Evolutionary conservation across 1,140 invertebrate genomes (phyloP), one percentile per base, ranked within the genome.

Genomic region (Pseudoatta argentina): DNA sequence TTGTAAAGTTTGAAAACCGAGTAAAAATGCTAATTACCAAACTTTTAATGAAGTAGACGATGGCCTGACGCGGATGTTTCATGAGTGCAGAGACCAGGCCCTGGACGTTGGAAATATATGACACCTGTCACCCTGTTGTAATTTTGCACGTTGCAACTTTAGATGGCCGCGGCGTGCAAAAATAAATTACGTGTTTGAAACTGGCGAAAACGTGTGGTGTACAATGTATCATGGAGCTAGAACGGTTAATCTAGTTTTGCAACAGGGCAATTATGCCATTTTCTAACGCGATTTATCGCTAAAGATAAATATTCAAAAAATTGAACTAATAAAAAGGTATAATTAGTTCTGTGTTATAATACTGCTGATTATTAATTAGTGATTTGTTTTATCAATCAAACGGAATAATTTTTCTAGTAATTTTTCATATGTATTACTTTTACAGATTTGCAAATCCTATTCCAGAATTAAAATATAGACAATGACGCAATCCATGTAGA

Each of bases 11-110:
- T 63, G 16, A 66, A 66, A 72, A 86, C 30, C 71, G 86, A 86
- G 73, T 86, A 76, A 89, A 88, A 88, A 88, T 77, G 75, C 30
- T 63, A 44, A 77, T 75, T 88, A 73, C 27, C 61, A 51, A 78
- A 73, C 72, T 85, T 85, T 77, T 87, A 85, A 89, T 76, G 76
- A 89, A 88, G 55, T 79, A 71, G 57, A 55, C 61, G 73, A 14
- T 2, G 39, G 63, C 44, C 21, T 76, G 6, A 53, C 64, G 44
- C 53, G 51, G 34, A 21, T 51, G 14, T 72, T 72, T 44, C 67
- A 73, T 14, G 69, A 24, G 12, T 21, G 53, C 57, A 61, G 34
- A 55, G 64, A 48, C 27, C 51, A 53, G 18, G 59, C 30, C 55
- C 2, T 30, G 75, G 24, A 64, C 30, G 44, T 51, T 48, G 67